These are phyloP conservation scores for Thymelicus sylvestris DNA, from an alignment of 2,888 invertebrate genomes.

Conservation along the genomic window DNA sequence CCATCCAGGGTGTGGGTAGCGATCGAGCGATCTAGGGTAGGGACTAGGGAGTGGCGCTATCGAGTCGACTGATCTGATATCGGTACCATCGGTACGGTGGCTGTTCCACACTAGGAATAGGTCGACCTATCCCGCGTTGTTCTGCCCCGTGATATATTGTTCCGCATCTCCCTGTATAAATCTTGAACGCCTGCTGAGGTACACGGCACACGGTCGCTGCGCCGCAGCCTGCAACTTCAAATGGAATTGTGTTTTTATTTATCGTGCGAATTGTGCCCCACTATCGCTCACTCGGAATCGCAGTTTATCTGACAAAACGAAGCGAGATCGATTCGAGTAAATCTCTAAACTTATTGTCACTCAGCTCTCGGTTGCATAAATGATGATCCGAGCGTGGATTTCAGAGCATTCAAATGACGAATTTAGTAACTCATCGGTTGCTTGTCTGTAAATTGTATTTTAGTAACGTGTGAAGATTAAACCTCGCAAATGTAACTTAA, in stretches of 20 bases:
- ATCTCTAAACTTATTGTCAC: conserved; percentile 38
- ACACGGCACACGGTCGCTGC: conserved; percentile 80
- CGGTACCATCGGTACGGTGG: conserved; percentile 78
- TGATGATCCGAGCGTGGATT: conserved; percentile 18
- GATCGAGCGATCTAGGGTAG: conserved; percentile 1
- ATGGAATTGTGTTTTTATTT: conserved; percentile 85
- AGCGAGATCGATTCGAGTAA: conserved; percentile 57
- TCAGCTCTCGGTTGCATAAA: conserved; percentile 28
- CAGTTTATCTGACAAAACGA: conserved; percentile 80
- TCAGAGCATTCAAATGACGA: conserved; percentile 18
- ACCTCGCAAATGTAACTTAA: background rate
- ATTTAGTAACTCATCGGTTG: conserved; percentile 2
- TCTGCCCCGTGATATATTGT: conserved; percentile 81
- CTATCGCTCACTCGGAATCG: conserved; percentile 81
- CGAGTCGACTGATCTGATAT: conserved; percentile 75
- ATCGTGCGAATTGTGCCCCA: conserved; percentile 81
- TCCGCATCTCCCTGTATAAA: conserved; percentile 83
- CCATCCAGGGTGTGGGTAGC: conserved; percentile 3
- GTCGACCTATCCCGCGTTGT: conserved; percentile 81
- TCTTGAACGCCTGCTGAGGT: conserved; percentile 84
- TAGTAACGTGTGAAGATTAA: background rate
- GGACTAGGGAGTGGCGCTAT: conserved; percentile 57
- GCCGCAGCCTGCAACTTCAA: conserved; percentile 77
- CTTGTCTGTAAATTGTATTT: background rate
- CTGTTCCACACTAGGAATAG: conserved; percentile 79